Percentiles rank a stretch among this genome's conserved stretches.
phyloP scores from a whole-genome alignment of 2,113 vertebrate genomes.

The Sceloporus undulatus region DNA sequence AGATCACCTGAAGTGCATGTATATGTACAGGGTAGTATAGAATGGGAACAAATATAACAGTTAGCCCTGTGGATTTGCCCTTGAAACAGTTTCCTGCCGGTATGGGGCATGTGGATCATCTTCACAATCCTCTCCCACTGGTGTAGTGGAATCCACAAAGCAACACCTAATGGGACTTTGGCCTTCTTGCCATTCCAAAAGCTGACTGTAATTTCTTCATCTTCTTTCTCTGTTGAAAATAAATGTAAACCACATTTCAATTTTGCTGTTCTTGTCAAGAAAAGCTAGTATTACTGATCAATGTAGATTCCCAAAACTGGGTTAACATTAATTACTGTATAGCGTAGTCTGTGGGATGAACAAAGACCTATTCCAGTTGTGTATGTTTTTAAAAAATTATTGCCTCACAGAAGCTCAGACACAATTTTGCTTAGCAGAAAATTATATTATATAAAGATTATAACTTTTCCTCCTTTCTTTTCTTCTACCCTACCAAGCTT shows the following conservation, averaged over 20 bases:
- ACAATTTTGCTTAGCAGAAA: no score
- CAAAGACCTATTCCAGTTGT: no score
- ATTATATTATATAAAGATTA: no score
- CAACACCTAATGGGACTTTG: conserved; percentile 74
- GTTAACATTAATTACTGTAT: not conserved
- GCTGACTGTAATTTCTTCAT: conserved; percentile 77
- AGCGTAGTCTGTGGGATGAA: no score
- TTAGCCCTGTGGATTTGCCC: not conserved
- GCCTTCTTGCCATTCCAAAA: conserved; percentile 86
- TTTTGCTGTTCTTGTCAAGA: not conserved
- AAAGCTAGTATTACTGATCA: not conserved
- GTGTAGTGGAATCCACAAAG: conserved; percentile 78
- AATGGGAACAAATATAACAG: conserved; percentile 40
- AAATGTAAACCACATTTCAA: conserved; percentile 30
- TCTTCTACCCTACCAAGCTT: no score
- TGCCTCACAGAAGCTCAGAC: no score
- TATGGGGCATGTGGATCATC: conserved; percentile 71
- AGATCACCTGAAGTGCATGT: conserved; percentile 9
- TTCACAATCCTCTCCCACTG: conserved; percentile 78
- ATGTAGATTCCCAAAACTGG: no score
- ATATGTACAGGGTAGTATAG: not conserved
- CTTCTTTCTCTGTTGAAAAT: conserved; percentile 73
- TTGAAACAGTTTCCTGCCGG: conserved; percentile 33
- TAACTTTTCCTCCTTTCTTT: no score
- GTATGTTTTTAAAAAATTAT: no score